A percentile compares a stretch with the other conserved stretches of the same genome.
Evolutionary conservation across 2,888 invertebrate genomes (phyloP).

Genomic region (Altica lythri): DNA sequence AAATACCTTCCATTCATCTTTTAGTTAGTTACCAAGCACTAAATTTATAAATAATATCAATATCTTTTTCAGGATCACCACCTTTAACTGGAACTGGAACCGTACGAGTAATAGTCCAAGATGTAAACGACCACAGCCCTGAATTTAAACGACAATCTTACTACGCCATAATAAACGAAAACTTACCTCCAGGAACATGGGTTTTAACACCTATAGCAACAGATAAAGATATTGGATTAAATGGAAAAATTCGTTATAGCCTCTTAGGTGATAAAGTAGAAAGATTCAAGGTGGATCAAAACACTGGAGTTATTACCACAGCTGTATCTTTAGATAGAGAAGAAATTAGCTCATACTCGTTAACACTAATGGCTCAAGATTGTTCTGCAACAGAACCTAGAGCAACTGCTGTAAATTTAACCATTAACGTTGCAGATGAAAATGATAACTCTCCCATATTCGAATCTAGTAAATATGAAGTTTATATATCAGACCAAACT

Average conservation of each 20-base stretch:
- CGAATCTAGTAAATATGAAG: slow-evolving; percentile 73
- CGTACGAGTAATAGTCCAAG: slow-evolving; percentile 87
- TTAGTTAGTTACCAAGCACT: no score
- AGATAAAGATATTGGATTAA: slow-evolving; percentile 82
- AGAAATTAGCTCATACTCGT: slow-evolving; percentile 73
- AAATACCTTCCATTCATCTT: no score
- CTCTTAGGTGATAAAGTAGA: slow-evolving; percentile 81
- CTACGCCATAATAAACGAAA: slow-evolving; percentile 79
- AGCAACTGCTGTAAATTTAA: slow-evolving; percentile 82
- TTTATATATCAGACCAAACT: slow-evolving; percentile 83
- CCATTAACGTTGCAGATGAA: slow-evolving; percentile 77
- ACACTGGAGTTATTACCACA: slow-evolving; percentile 79
- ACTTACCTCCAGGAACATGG: slow-evolving; percentile 75
- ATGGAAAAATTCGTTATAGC: slow-evolving; percentile 86
- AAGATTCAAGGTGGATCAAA: slow-evolving; percentile 76
- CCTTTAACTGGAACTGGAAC: slow-evolving; percentile 91
- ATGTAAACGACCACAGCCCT: slow-evolving; percentile 93
- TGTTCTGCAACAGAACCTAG: slow-evolving; percentile 84
- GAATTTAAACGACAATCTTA: slow-evolving; percentile 84
- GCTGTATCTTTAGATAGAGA: slow-evolving; percentile 78
- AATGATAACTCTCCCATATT: slow-evolving; percentile 87
- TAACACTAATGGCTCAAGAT: slow-evolving; percentile 87
- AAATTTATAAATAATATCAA: no score
- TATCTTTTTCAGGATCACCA: slow-evolving; percentile 75
- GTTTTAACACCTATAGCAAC: slow-evolving; percentile 79